Evolutionary conservation across 2,888 invertebrate genomes (phyloP).

Genomic region (Troilus luridus): DNA sequence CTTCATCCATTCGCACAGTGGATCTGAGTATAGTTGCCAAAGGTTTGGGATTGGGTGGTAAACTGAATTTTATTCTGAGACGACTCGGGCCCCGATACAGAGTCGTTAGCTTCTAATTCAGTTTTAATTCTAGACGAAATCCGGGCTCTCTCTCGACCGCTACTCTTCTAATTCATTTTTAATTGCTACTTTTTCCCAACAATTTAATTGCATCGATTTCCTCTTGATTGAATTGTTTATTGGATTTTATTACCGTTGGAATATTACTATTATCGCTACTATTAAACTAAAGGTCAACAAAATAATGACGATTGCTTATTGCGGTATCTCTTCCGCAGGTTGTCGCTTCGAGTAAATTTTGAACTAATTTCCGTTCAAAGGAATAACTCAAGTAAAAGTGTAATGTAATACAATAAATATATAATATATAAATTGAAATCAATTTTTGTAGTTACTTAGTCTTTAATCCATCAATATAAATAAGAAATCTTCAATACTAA

Average conservation of each 20-base stretch:
- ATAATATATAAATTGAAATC: no score
- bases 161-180: slow-evolving; percentile 31
- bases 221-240: background rate
- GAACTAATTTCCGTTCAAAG: no score
- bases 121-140: slow-evolving; percentile 13
- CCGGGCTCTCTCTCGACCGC: background rate
- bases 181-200: background rate
- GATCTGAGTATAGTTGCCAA: background rate
- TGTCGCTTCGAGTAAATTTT: no score
- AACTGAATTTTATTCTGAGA: background rate
- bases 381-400: no score
- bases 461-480: no score
- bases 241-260: background rate
- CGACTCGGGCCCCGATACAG: background rate
- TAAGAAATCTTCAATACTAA: no score
- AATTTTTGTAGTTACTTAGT: no score
- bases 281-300: background rate
- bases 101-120: slow-evolving; percentile 34
- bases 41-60: background rate
- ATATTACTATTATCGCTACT: background rate
- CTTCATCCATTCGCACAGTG: background rate
- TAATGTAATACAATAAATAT: no score
- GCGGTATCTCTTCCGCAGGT: no score
- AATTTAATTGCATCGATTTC: background rate
- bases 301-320: no score